These are phyloP conservation scores for Anas flavirostris DNA, from an alignment of 2,797 vertebrate species.

Conservation along the genomic window DNA sequence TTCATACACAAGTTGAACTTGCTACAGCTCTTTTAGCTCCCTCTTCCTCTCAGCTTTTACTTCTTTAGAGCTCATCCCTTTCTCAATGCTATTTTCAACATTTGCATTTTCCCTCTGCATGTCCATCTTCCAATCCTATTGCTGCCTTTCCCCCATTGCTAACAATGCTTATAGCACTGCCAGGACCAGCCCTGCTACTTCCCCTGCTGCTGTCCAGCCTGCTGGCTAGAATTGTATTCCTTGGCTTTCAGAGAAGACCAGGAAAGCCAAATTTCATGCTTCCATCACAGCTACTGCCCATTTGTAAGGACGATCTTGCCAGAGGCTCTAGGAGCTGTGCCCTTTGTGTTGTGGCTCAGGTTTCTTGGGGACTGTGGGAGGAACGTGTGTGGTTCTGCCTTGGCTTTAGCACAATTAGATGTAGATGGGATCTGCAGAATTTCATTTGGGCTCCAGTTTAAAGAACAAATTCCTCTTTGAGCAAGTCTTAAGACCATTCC, in stretches of 20 bases:
- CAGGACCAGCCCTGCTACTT: background rate
- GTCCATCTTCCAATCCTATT: background rate
- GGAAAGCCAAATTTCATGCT: background rate
- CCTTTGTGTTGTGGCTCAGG: background rate
- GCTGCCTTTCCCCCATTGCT: background rate
- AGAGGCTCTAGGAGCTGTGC: rapidly evolving
- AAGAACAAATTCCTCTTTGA: background rate
- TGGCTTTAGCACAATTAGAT: background rate
- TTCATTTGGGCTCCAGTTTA: background rate
- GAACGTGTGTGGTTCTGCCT: rapidly evolving
- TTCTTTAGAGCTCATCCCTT: background rate
- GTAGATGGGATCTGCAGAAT: background rate
- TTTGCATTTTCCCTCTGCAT: background rate
- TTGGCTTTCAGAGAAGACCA: background rate
- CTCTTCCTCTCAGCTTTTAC: background rate
- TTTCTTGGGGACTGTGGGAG: background rate
- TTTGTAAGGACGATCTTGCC: background rate
- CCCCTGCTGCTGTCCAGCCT: background rate
- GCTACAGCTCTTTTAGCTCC: background rate
- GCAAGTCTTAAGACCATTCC: background rate
- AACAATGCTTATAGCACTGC: background rate
- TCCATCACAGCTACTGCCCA: background rate
- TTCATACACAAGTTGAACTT: background rate
- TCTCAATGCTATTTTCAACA: background rate
- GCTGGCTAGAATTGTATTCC: background rate